Evolutionary conservation across 2,113 vertebrate genomes (phyloP).

Genomic region (Proteles cristata): DNA sequence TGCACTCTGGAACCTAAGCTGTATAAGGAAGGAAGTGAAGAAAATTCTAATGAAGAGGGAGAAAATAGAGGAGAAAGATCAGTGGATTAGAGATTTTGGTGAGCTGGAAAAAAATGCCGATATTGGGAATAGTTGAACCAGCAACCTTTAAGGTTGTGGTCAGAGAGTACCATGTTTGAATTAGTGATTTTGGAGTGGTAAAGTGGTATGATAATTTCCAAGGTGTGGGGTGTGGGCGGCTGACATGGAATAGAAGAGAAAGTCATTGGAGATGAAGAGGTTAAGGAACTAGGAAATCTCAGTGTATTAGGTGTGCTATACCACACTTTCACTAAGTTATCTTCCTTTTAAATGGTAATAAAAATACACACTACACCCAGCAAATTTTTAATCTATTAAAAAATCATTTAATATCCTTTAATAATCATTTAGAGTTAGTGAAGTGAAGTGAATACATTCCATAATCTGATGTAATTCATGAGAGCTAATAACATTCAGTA

Average conservation of each 20-base stretch:
- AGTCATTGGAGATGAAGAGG: not conserved
- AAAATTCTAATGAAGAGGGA: conserved; percentile 1
- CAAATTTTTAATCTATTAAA: conserved; percentile 43
- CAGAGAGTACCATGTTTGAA: not conserved
- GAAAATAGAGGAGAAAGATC: not conserved
- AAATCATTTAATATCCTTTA: conserved; percentile 20
- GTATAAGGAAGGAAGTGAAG: not conserved
- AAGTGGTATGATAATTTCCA: not conserved
- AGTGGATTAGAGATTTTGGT: conserved; percentile 29
- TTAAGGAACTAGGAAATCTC: conserved; percentile 4
- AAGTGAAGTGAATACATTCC: not conserved
- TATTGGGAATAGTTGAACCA: not conserved
- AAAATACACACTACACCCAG: not conserved
- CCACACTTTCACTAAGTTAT: not conserved
- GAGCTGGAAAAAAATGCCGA: conserved; percentile 31
- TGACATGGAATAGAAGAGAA: not conserved
- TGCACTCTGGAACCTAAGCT: not conserved
- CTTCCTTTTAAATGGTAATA: conserved; percentile 19
- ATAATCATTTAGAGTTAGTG: conserved; percentile 53
- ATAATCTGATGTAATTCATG: conserved; percentile 41
- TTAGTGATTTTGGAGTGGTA: conserved; percentile 39
- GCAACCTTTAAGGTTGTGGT: not conserved
- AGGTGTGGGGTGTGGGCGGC: not conserved
- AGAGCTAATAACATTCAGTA: conserved; percentile 31
- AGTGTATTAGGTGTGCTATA: not conserved